Percentiles rank a stretch among this genome's conserved stretches.
Evolutionary conservation across 2,888 invertebrate species (phyloP).

Genomic region (Watsonalla binaria): DNA sequence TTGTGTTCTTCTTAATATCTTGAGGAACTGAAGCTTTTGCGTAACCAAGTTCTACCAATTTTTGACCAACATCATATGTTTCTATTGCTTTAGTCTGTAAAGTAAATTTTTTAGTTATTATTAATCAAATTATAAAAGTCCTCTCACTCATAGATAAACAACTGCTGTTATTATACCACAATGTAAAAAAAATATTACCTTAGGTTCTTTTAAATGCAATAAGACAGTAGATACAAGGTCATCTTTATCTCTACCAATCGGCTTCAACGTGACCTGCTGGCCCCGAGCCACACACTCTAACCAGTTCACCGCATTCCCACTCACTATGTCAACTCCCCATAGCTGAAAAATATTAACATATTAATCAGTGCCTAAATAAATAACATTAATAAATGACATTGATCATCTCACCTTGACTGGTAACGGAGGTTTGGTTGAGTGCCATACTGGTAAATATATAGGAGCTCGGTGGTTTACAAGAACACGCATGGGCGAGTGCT

Average conservation of each 20-base stretch:
- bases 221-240: slow-evolving; percentile 64
- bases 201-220: slow-evolving; percentile 62
- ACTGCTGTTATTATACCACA: slow-evolving; percentile 2
- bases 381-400: slow-evolving; percentile 13
- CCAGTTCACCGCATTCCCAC: slow-evolving; percentile 79
- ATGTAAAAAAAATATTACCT: slow-evolving; percentile 33
- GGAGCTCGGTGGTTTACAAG: slow-evolving; percentile 78
- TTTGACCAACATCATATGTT: slow-evolving; percentile 64
- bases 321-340: slow-evolving; percentile 71
- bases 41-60: slow-evolving; percentile 69
- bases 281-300: slow-evolving; percentile 76
- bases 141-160: slow-evolving; percentile 3
- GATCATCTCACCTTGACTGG: slow-evolving; percentile 66
- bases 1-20: slow-evolving; percentile 52
- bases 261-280: slow-evolving; percentile 67
- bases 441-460: slow-evolving; percentile 74
- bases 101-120: slow-evolving; percentile 7
- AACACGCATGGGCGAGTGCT: slow-evolving; percentile 70
- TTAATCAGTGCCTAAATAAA: slow-evolving; percentile 23
- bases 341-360: slow-evolving; percentile 40
- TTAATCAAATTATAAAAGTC: background rate
- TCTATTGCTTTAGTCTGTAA: slow-evolving; percentile 62
- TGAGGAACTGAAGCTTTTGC: slow-evolving; percentile 58
- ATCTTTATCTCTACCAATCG: slow-evolving; percentile 62
- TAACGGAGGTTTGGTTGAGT: slow-evolving; percentile 68